Base-by-base conservation (phyloP, 2,797 vertebrate species). In the Xiphorhynchus erythropygius region DNA sequence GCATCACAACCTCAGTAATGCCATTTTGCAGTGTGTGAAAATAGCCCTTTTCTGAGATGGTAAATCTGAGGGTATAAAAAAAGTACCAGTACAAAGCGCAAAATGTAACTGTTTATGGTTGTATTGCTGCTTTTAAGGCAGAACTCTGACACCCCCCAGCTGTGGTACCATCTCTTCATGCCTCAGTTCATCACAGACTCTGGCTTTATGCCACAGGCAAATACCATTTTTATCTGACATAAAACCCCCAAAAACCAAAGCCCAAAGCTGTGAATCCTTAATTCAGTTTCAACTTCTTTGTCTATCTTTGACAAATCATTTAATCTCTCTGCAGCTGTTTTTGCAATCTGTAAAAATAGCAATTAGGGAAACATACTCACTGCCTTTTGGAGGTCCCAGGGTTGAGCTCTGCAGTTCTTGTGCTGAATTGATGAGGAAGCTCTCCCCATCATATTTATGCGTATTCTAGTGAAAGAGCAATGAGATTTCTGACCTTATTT, bases 401-500 rank as follows among this genome's bases (percentile, higher is more conserved):
- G 42, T 86, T 1, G 9, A 84, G 60, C 62, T 18, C 28, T 84
- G 46, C 47, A 42, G 47, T 69, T 68, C 41, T 87, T 46, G 24
- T 59, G 77, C 35, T 86, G 46, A 44, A 49, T 12, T 53, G 55
- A 53, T 59, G 41, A 88, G 53, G 60, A 85, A 44, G 32, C 23
- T 79, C n/a, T 70, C 50, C 44, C 35, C 0, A 1, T 52, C 0
- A 0, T 44, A 65, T 79, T 70, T 63, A 25, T 63, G 60, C 76
- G 18, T 78, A n/a, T 56, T 89, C 18, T 59, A 52, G 46, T 46
- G 47, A 70, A 85, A 85, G 16, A 87, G 53, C 41, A 47, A 9
- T 73, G 55, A 89, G 44, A 86, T 79, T 88, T 74, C 92, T 82
- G 77, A 79, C 59, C 68, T 80, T 92, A 65, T 9, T 64, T 93